A percentile compares a stretch with the other conserved stretches of the same genome.
phyloP scores from a whole-genome alignment of 2,797 vertebrate species.

The Siniperca undulata region DNA sequence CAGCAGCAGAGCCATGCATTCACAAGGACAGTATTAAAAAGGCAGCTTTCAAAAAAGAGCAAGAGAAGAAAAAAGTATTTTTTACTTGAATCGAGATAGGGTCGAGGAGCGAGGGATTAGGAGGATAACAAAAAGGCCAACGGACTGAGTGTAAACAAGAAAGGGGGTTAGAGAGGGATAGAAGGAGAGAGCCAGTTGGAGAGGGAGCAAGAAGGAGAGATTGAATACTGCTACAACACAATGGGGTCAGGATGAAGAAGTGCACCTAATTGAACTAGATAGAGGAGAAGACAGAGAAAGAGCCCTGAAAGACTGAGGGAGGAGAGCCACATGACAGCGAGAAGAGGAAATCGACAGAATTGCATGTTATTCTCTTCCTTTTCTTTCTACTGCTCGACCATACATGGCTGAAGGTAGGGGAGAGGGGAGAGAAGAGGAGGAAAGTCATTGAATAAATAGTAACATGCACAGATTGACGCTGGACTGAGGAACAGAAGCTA shows the following conservation, averaged over 20 bases:
- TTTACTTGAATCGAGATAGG: conserved; percentile 65
- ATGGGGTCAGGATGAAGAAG: conserved; percentile 88
- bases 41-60: conserved; percentile 37
- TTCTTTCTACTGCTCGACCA: conserved; percentile 7
- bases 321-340: conserved; percentile 46
- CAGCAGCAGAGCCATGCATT: conserved; percentile 61
- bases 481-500: conserved; percentile 10
- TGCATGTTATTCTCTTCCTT: conserved; percentile 28
- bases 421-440: neutral
- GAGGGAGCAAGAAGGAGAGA: conserved; percentile 72
- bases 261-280: conserved; percentile 86
- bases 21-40: conserved; percentile 60
- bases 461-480: neutral
- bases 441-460: neutral
- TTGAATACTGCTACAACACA: conserved; percentile 85
- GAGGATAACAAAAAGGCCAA: conserved; percentile 76
- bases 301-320: conserved; percentile 54
- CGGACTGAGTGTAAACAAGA: conserved; percentile 78
- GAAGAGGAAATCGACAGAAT: conserved; percentile 27
- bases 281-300: conserved; percentile 76
- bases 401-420: conserved; percentile 9
- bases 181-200: conserved; percentile 59
- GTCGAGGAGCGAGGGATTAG: conserved; percentile 71
- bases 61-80: conserved; percentile 28
- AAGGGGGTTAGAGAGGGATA: conserved; percentile 74